Evolutionary conservation across 2,113 vertebrate genomes (phyloP).

Genomic region (Butorides virescens): DNA sequence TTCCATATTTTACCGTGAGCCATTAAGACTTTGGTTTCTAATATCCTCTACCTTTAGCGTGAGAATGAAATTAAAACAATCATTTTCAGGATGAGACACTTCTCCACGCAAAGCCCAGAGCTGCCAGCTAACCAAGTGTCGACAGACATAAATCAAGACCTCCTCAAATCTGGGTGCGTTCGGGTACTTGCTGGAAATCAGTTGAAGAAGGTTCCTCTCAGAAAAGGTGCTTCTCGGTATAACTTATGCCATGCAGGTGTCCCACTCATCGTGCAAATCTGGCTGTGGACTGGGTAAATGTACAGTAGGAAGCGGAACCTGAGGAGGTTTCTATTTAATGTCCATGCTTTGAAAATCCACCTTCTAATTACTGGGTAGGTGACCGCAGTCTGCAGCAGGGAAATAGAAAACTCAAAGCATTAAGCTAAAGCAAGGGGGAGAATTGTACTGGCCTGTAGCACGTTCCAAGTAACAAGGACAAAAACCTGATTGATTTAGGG

Average conservation of each 20-base stretch:
- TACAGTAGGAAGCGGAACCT: not conserved
- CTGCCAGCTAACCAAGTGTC: not conserved
- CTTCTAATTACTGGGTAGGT: not conserved
- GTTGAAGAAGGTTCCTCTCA: not conserved
- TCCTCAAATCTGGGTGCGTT: not conserved
- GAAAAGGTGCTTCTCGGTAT: not conserved
- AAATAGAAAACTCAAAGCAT: not conserved
- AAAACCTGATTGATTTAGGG: not conserved
- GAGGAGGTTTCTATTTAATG: not conserved
- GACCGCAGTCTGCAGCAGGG: not conserved
- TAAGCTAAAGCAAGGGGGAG: not conserved
- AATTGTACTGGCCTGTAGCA: not conserved
- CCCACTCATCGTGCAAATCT: not conserved
- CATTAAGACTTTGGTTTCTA: conserved; percentile 52
- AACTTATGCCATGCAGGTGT: not conserved
- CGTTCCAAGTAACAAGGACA: not conserved
- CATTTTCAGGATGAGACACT: conserved; percentile 36
- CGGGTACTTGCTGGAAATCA: not conserved
- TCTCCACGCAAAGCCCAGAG: not conserved
- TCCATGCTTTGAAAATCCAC: not conserved
- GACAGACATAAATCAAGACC: not conserved
- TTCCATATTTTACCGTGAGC: conserved; percentile 58
- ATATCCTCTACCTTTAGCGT: conserved; percentile 34
- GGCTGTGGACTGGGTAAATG: not conserved
- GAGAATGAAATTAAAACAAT: conserved; percentile 62